Evolutionary conservation across 2,888 invertebrate genomes (phyloP).

Genomic region (Thymelicus sylvestris): DNA sequence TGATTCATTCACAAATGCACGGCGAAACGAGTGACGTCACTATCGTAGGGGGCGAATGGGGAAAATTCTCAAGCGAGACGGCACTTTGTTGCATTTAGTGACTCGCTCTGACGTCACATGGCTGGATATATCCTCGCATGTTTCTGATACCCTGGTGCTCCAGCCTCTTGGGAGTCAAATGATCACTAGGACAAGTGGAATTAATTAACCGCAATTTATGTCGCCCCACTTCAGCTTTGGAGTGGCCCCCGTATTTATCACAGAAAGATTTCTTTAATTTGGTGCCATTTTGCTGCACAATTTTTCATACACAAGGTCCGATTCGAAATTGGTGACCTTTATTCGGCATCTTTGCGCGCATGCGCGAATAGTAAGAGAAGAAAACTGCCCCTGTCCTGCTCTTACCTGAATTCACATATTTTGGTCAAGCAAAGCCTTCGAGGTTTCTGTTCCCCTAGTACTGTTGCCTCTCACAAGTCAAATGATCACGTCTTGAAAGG

Average conservation of each 20-base stretch:
- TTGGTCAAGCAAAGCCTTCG: neutral
- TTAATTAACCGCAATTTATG: neutral
- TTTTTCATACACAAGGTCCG: neutral
- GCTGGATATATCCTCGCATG: neutral
- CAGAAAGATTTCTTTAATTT: neutral
- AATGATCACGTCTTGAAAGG: conserved; percentile 7
- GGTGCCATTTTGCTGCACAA: too few species aligned
- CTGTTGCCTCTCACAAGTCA: neutral
- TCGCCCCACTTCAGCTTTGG: neutral
- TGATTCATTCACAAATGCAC: neutral
- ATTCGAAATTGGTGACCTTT: neutral
- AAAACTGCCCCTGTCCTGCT: neutral
- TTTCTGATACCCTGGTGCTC: neutral
- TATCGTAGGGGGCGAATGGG: too few species aligned
- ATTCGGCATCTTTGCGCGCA: neutral
- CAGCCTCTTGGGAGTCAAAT: conserved; percentile 6
- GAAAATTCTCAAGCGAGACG: too few species aligned
- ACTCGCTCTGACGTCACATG: neutral
- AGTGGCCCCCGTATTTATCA: neutral
- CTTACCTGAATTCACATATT: neutral
- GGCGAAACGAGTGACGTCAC: too few species aligned
- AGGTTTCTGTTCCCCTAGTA: neutral
- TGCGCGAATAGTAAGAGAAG: neutral
- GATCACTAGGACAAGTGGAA: conserved; percentile 2
- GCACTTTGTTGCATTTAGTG: neutral